Conservation (phyloP, 2,113 vertebrate genomes). For the Cyprinodon variegatus region DNA sequence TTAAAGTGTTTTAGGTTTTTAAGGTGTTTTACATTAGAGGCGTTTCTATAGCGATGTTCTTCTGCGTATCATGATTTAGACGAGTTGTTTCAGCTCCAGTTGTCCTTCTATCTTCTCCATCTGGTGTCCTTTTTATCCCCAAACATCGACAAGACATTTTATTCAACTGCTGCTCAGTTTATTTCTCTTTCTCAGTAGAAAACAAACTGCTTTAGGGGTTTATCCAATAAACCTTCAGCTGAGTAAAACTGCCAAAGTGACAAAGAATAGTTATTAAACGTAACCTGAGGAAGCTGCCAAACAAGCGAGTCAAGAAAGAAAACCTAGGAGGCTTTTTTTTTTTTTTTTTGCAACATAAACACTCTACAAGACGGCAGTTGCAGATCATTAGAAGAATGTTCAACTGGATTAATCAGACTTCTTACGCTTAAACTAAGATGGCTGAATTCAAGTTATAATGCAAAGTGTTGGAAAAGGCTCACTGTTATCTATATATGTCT, state of each 20-base stretch:
- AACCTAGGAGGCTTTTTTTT: background rate
- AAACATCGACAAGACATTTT: too few relatives aligned
- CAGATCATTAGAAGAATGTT: conserved; percentile 22
- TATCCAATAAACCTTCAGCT: conserved; percentile 27
- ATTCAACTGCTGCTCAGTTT: too few relatives aligned
- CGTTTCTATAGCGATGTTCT: too few relatives aligned
- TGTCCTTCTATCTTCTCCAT: too few relatives aligned
- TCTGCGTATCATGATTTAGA: too few relatives aligned
- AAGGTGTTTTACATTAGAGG: too few relatives aligned
- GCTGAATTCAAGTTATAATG: background rate
- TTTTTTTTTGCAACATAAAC: conserved; percentile 16
- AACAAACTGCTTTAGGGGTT: background rate
- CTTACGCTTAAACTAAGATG: background rate
- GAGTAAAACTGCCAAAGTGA: conserved; percentile 2
- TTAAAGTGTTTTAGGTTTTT: too few relatives aligned
- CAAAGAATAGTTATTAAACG: conserved; percentile 44
- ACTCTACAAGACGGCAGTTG: background rate
- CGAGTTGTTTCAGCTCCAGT: too few relatives aligned
- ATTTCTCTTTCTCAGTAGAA: too few relatives aligned
- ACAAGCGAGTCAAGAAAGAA: conserved; percentile 45
- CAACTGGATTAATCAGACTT: conserved; percentile 8
- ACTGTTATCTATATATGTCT: too few relatives aligned
- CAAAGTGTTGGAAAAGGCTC: background rate
- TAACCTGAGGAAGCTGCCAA: conserved; percentile 42
- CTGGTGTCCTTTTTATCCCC: too few relatives aligned